phyloP scores from a whole-genome alignment of 2,113 vertebrate genomes.

The Pluvianellus socialis region DNA sequence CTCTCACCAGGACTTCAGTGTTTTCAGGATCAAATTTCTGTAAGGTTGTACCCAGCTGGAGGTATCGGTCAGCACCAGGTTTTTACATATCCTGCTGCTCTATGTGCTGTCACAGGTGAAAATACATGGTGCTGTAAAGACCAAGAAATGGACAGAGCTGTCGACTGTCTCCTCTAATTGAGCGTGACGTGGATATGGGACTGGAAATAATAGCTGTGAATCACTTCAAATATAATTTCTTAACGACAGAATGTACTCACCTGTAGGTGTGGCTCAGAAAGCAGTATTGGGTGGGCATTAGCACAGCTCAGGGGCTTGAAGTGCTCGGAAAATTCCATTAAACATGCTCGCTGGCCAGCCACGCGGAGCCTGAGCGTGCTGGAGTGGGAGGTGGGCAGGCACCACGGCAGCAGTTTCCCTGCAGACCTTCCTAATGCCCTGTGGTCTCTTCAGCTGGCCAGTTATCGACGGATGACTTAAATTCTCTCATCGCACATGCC shows the following conservation, averaged over 20 bases:
- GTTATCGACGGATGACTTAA: conserved; percentile 87
- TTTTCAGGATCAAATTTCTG: background rate
- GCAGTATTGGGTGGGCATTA: fast-evolving
- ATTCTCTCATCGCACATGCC: conserved; percentile 91
- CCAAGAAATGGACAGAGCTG: background rate
- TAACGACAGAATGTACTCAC: background rate
- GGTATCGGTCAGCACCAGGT: fast-evolving
- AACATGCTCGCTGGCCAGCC: fast-evolving
- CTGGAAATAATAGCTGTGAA: background rate
- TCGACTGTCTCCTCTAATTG: background rate
- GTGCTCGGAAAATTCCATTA: fast-evolving
- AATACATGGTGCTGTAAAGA: background rate
- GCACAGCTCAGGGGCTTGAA: background rate
- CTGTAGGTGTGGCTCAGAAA: background rate
- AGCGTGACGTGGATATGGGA: background rate
- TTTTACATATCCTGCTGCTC: background rate
- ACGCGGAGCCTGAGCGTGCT: fast-evolving
- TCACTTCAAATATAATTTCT: background rate
- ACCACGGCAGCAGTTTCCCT: background rate
- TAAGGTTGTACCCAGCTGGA: background rate
- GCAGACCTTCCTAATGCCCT: background rate
- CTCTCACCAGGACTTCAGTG: background rate
- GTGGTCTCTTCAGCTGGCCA: conserved; percentile 79
- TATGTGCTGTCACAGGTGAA: background rate
- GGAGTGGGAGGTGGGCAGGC: fast-evolving